Base-by-base conservation (phyloP, 2,797 vertebrate genomes). In the Acipenser ruthenus region DNA sequence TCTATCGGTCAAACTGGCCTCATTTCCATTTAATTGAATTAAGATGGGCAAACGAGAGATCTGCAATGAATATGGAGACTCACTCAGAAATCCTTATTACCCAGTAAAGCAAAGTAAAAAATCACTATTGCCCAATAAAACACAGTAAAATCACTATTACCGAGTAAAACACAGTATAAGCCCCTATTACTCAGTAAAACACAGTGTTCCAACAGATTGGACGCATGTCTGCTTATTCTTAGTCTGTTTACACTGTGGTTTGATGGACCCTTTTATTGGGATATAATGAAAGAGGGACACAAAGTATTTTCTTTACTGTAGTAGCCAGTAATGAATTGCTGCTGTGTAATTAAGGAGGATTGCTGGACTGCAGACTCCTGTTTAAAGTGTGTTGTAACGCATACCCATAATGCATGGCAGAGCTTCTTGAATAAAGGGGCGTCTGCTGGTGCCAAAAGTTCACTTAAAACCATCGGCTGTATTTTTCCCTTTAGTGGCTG, bases 1-100 rank as follows among this genome's bases (percentile, higher is more conserved):
- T 88, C 72, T 88, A 80, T 88, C 88, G 93, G 94, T 96, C 95
- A 96, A 84, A 89, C 87, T 79, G 77, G 88, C 92, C 87, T 94
- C 91, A 91, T 94, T 96, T 92, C 87, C 89, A 93, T 88, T 93
- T 96, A 97, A 96, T 96, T 94, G 91, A 96, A 90, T 98, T 97
- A 95, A 94, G 91, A 94, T 95, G 92, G 90, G 90, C 90, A 94
- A 95, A 95, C 92, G 91, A 91, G 92, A 91, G 90, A 90, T 93
- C 89, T 79, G 85, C 87, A 83, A 88, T 87, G 89, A 88, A 88
- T 75, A 76, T 80, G 70, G 78, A 82, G 82, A 18, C 68, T 74
- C 80, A 81, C 76, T 69, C 75, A 84, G 82, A 84, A 90, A 88
- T 91, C 90, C 81, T 86, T 84, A 88, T 88, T 87, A 86, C 76